Percentiles rank a stretch among this genome's conserved stretches.
These are phyloP conservation scores for Caloenas nicobarica DNA, from an alignment of 2,113 vertebrate genomes.

Conservation along the genomic window DNA sequence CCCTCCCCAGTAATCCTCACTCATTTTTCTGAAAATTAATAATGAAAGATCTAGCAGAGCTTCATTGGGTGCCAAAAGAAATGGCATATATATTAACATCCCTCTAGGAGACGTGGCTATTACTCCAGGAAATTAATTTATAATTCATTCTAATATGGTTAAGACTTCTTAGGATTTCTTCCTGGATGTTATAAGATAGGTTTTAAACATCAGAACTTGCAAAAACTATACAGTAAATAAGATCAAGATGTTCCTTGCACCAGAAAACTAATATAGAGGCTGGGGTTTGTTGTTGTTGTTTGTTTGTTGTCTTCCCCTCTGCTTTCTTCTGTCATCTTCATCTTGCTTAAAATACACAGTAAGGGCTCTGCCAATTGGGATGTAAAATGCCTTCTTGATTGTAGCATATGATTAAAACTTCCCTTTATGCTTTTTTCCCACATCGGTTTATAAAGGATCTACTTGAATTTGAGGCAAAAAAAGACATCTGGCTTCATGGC, in stretches of 20 bases:
- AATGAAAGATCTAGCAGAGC: constrained; percentile 36
- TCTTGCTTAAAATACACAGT: constrained; percentile 67
- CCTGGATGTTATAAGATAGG: constrained; percentile 1
- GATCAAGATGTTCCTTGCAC: constrained; percentile 43
- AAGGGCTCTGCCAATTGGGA: constrained; percentile 55
- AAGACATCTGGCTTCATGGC: constrained; percentile 45
- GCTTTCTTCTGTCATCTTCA: constrained; percentile 50
- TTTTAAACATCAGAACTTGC: constrained; percentile 26
- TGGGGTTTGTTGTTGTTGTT: not conserved
- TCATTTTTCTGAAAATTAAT: constrained; percentile 44
- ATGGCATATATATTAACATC: constrained; percentile 49
- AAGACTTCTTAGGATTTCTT: constrained; percentile 18
- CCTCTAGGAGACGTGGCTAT: constrained; percentile 12
- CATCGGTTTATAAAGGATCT: constrained; percentile 50
- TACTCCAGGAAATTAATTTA: constrained; percentile 58
- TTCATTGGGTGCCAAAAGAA: constrained; percentile 44
- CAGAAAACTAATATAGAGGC: constrained; percentile 10
- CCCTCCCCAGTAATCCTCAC: not conserved
- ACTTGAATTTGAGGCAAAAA: constrained; percentile 46
- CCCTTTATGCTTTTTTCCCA: constrained; percentile 45
- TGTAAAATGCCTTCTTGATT: constrained; percentile 64
- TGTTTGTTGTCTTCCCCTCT: not conserved
- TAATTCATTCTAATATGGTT: constrained; percentile 4
- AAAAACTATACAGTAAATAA: constrained; percentile 50
- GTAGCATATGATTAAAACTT: constrained; percentile 69